Evolutionary conservation across 2,113 vertebrate genomes (phyloP), one percentile per base, ranked within the genome.

Genomic region (Ciconia stormi): DNA sequence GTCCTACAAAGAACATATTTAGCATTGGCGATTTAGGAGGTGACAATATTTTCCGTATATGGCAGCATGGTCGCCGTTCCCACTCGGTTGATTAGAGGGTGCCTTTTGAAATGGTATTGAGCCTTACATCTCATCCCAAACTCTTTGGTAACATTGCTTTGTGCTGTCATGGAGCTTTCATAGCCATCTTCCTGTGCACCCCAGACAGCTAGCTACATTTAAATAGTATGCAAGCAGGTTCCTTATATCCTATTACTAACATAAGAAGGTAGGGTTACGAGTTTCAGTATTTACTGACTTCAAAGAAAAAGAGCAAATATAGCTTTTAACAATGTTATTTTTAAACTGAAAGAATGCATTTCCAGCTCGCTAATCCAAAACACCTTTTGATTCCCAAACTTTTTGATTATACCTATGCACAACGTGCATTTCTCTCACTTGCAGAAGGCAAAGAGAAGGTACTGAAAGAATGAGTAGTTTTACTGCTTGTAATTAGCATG

Each of bases 11-110:
- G 52, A 62, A 3, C 44, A 34, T 7, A 32, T n/a, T 9, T 82
- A 53, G 34, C 63, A 29, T 1, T 13, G 12, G 11, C 2, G 2
- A 14, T 3, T 79, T 6, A 27, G 77, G n/a, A 71, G 5, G 1
- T 16, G 40, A 32, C 20, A 66, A 3, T 32, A 4, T 34, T 55
- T 53, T 71, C 69, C 74, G 16, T 29, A 3, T 5, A 9, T 4
- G 32, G 63, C 67, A 95, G 40, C 56, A 26, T 3, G 4, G 42
- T 8, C 6, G 1, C 36, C 1, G 0, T 25, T 40, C 8, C 32
- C 7, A 8, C 26, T 32, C 56, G 22, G n/a, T 0, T 46, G 19
- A 44, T 52, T 26, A 22, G 29, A 50, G 7, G 27, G 32, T 23
- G 46, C n/a, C 13, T 95, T 76, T 6, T 38, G 42, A 73, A 92